Evolutionary conservation across 2,888 invertebrate genomes (phyloP).

Genomic region (Epistrophella euchroma): DNA sequence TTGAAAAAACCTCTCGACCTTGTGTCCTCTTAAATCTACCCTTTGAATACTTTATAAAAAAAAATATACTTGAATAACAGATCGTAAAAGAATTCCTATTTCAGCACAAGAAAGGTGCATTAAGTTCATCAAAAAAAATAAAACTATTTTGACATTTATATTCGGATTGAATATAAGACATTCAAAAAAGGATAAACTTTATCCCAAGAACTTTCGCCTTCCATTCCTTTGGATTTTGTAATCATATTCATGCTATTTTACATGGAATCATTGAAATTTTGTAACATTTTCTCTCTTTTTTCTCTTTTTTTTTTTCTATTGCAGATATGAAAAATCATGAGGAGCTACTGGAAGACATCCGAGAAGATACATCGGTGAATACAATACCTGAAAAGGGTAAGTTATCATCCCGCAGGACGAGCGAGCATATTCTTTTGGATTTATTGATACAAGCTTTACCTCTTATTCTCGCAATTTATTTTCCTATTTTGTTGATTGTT

Average conservation of each 20-base stretch:
- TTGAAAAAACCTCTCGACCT: too few relatives aligned
- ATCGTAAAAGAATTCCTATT: background rate
- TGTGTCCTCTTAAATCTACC: too few relatives aligned
- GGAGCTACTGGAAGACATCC: conserved; percentile 83
- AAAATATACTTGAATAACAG: background rate
- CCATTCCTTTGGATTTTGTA: conserved; percentile 38
- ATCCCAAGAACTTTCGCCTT: background rate
- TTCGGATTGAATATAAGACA: background rate
- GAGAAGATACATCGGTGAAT: conserved; percentile 83
- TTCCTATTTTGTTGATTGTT: conserved; percentile 15
- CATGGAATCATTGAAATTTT: conserved; percentile 62
- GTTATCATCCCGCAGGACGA: conserved; percentile 69
- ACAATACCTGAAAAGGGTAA: conserved; percentile 83
- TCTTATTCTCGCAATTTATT: conserved; percentile 46
- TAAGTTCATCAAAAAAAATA: background rate
- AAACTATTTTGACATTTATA: background rate
- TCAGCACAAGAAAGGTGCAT: background rate
- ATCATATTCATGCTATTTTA: conserved; percentile 47
- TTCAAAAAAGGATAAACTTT: conserved; percentile 6
- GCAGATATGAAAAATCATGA: conserved; percentile 83
- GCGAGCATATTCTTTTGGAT: conserved; percentile 45
- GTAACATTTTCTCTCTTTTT: conserved; percentile 22
- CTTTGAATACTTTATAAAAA: too few relatives aligned
- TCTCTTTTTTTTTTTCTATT: conserved; percentile 20
- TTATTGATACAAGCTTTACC: conserved; percentile 56